phyloP scores from a whole-genome alignment of 2,113 vertebrate genomes.

The Amphilophus citrinellus region DNA sequence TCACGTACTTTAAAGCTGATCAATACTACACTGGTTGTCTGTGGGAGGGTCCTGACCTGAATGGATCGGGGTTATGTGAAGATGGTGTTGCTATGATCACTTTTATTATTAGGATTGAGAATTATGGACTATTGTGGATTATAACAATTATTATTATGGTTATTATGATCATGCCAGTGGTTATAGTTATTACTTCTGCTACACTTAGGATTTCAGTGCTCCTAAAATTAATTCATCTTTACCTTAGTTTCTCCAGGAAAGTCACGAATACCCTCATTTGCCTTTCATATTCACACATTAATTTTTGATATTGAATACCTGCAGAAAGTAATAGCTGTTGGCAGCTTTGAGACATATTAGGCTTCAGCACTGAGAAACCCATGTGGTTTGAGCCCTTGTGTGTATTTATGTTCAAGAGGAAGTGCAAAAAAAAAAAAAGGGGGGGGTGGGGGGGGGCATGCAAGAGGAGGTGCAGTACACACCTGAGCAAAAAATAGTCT shows the following conservation, averaged over 20 bases:
- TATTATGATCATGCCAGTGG: not conserved
- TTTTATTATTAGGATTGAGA: not conserved
- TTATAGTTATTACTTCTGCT: not conserved
- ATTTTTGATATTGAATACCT: constrained; percentile 42
- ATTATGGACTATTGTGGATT: not conserved
- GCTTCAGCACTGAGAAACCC: not conserved
- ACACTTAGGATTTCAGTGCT: not conserved
- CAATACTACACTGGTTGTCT: constrained; percentile 1
- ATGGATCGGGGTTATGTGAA: constrained; percentile 17
- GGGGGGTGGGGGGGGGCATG: not conserved
- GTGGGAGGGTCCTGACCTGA: constrained; percentile 1
- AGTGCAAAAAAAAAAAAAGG: not conserved
- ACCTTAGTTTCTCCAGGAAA: constrained; percentile 4
- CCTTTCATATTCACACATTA: constrained; percentile 17
- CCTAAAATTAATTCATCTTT: not conserved
- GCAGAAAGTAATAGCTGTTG: constrained; percentile 31
- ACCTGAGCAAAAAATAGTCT: constrained; percentile 59
- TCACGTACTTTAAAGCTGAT: constrained; percentile 24
- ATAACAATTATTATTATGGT: not conserved
- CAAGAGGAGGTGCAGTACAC: constrained; percentile 41
- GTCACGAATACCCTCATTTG: constrained; percentile 9
- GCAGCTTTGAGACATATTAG: constrained; percentile 18
- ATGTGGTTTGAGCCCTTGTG: constrained; percentile 19
- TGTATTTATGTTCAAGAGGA: constrained; percentile 35
- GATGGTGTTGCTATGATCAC: not conserved